phyloP scores from a whole-genome alignment of 2,888 invertebrate genomes.

The Drosophila acutilabella region DNA sequence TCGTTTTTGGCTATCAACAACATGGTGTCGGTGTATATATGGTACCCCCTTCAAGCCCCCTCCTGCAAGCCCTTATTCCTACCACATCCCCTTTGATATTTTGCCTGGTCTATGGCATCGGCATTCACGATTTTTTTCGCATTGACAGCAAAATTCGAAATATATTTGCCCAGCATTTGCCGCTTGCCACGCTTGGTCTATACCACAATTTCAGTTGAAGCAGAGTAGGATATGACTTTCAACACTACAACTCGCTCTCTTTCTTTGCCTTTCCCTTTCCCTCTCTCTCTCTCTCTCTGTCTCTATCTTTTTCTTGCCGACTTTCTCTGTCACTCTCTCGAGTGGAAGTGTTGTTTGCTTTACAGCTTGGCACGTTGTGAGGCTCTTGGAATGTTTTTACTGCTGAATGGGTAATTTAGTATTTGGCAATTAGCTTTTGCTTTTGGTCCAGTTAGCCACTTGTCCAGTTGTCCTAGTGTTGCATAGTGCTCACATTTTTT shows the following conservation, averaged over 20 bases:
- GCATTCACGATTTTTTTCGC: constrained; percentile 67
- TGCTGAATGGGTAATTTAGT: constrained; percentile 82
- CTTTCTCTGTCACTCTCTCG: constrained; percentile 1
- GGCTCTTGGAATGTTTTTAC: constrained; percentile 74
- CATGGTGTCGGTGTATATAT: constrained; percentile 8
- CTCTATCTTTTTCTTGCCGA: background rate
- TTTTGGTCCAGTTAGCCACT: constrained; percentile 63
- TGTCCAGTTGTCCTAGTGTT: constrained; percentile 42
- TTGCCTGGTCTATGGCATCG: constrained; percentile 31
- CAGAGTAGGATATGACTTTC: constrained; percentile 46
- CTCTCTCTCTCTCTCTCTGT: background rate
- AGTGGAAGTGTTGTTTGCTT: constrained; percentile 55
- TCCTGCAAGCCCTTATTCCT: background rate
- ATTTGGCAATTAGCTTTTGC: constrained; percentile 82
- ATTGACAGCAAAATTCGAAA: constrained; percentile 81
- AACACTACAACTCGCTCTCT: constrained; percentile 21
- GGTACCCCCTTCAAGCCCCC: background rate
- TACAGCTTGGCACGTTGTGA: constrained; percentile 62
- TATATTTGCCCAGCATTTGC: constrained; percentile 72
- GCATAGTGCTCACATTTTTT: constrained; percentile 28
- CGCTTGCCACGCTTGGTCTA: constrained; percentile 54
- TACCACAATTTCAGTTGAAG: constrained; percentile 57
- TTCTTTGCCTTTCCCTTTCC: background rate
- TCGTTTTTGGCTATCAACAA: constrained; percentile 51
- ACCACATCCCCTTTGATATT: background rate